phyloP scores from a whole-genome alignment of 2,888 invertebrate species.

The Sarcophaga subvicina region DNA sequence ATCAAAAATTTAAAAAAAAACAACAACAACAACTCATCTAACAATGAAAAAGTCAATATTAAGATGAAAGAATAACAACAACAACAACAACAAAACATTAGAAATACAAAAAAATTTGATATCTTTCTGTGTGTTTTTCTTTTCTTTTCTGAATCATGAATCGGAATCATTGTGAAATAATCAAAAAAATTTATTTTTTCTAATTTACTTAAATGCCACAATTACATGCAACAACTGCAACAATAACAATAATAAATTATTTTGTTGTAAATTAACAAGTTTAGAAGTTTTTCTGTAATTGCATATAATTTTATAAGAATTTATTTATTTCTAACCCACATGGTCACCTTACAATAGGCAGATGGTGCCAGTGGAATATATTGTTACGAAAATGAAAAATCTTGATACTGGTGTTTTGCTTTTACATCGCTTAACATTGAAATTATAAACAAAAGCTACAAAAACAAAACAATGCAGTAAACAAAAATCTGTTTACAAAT shows the following conservation, averaged over 20 bases:
- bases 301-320: no score
- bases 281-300: no score
- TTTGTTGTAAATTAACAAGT: background rate
- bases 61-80: background rate
- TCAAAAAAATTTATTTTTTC: background rate
- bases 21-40: background rate
- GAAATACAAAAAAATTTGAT: background rate
- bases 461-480: no score
- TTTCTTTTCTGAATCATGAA: slow-evolving; percentile 19
- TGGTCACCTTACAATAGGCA: no score
- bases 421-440: no score
- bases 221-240: background rate
- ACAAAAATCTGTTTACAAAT: no score
- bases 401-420: no score
- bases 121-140: no score
- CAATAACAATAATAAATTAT: background rate
- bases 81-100: background rate
- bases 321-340: no score
- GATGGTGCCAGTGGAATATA: no score
- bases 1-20: slow-evolving; percentile 11
- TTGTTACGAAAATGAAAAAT: no score
- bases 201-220: slow-evolving; percentile 15
- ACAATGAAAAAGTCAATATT: background rate
- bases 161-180: slow-evolving; percentile 34
- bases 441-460: no score